A percentile compares a stretch with the other conserved stretches of the same genome.
These are phyloP conservation scores for Drymonia ruficornis DNA, from an alignment of 2,888 invertebrate species.

Conservation along the genomic window DNA sequence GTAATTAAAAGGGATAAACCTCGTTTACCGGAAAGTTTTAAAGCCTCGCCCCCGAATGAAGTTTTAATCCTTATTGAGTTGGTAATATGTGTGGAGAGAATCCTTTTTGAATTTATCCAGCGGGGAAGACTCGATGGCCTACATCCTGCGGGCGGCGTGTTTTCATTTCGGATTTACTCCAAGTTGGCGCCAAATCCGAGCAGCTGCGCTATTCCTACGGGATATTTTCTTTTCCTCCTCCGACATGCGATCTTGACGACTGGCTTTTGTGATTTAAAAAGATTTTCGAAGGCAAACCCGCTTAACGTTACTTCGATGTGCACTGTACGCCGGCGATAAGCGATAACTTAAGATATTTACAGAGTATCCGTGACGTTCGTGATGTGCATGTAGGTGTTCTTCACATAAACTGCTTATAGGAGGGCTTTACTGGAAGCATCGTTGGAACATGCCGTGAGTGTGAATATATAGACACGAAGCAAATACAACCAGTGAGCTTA, in stretches of 20 bases:
- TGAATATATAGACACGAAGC: background rate
- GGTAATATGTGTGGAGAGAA: constrained; percentile 68
- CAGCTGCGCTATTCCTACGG: constrained; percentile 74
- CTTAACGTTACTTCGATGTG: constrained; percentile 61
- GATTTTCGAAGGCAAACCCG: constrained; percentile 76
- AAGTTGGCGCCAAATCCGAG: constrained; percentile 77
- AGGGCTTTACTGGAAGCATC: background rate
- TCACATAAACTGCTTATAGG: background rate
- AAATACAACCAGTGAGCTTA: background rate
- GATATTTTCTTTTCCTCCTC: constrained; percentile 79
- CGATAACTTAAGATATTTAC: constrained; percentile 45
- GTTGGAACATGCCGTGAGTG: background rate
- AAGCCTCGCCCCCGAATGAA: constrained; percentile 67
- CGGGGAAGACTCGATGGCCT: constrained; percentile 67
- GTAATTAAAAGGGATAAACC: constrained; percentile 72
- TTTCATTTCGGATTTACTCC: constrained; percentile 81
- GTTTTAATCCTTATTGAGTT: constrained; percentile 81
- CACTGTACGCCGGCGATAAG: constrained; percentile 54
- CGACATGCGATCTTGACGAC: constrained; percentile 78
- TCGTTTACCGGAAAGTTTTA: constrained; percentile 65
- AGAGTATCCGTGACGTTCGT: constrained; percentile 23
- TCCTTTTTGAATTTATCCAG: constrained; percentile 77
- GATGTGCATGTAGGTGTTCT: constrained; percentile 15
- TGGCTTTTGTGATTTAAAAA: constrained; percentile 83
- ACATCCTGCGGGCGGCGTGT: constrained; percentile 67